phyloP scores from a whole-genome alignment of 2,888 invertebrate genomes.

The Drosophila buzzatii region DNA sequence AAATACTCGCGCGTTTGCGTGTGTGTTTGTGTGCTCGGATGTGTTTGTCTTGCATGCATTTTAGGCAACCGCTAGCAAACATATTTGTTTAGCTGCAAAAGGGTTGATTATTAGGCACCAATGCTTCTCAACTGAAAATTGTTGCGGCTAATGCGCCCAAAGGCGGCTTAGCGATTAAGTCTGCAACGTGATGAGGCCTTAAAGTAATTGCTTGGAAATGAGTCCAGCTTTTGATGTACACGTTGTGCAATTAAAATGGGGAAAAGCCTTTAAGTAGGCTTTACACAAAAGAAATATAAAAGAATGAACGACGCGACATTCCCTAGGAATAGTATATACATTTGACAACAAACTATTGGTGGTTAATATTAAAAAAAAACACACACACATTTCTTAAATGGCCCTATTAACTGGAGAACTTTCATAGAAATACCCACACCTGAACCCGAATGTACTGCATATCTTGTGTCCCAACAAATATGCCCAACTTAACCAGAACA shows the following conservation, averaged over 20 bases:
- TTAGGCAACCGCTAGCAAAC: slow-evolving; percentile 35
- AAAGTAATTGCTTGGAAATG: slow-evolving; percentile 65
- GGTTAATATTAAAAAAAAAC: background rate
- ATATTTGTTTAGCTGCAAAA: slow-evolving; percentile 63
- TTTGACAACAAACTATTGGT: background rate
- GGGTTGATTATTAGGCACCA: slow-evolving; percentile 62
- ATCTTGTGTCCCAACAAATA: background rate
- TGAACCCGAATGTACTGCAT: background rate
- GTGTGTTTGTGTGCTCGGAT: background rate
- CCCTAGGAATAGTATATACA: background rate
- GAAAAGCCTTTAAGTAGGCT: slow-evolving; percentile 21
- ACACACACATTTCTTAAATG: background rate
- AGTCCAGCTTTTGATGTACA: slow-evolving; percentile 58
- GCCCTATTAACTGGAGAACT: too few relatives aligned
- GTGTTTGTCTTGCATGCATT: slow-evolving; percentile 41
- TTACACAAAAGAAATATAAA: slow-evolving; percentile 1
- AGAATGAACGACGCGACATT: background rate
- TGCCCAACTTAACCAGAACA: background rate
- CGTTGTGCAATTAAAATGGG: slow-evolving; percentile 48
- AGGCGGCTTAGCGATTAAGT: slow-evolving; percentile 64
- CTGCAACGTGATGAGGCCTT: slow-evolving; percentile 47
- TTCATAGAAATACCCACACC: background rate
- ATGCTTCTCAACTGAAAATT: slow-evolving; percentile 32
- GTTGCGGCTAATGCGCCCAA: slow-evolving; percentile 63
- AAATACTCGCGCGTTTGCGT: slow-evolving; percentile 7